Percentiles rank a stretch among this genome's conserved stretches.
Evolutionary conservation across 1,140 invertebrate genomes (phyloP).

Genomic region (roundworm (Caenorhabditis elegans)): DNA sequence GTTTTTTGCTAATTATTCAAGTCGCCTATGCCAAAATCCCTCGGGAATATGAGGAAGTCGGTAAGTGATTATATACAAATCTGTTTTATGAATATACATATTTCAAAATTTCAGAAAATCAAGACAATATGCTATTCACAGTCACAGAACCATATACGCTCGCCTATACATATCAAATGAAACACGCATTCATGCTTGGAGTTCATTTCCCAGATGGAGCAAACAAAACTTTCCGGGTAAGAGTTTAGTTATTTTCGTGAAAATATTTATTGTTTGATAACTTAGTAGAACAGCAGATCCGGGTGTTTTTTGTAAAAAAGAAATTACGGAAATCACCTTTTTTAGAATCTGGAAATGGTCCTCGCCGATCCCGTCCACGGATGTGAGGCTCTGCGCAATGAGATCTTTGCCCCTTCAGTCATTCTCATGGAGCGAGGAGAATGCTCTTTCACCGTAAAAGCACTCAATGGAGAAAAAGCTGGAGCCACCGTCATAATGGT

Average conservation of each 20-base stretch:
- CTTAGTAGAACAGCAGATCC: too few relatives aligned
- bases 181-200: constrained; percentile 7
- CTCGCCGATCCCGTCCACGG: background rate
- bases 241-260: too few relatives aligned
- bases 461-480: background rate
- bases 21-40: background rate
- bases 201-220: background rate
- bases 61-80: background rate
- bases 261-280: too few relatives aligned
- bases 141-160: background rate
- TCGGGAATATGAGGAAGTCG: constrained; percentile 1
- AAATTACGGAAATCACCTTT: background rate
- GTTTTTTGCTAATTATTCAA: background rate
- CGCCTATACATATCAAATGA: background rate
- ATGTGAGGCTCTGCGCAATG: background rate
- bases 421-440: constrained; percentile 14
- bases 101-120: background rate
- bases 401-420: background rate
- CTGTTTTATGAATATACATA: background rate
- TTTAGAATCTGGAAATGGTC: constrained; percentile 1
- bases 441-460: background rate
- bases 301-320: too few relatives aligned
- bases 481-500: background rate
- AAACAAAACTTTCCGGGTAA: background rate
- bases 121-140: background rate